These are phyloP conservation scores for Synergus japonicus DNA, from an alignment of 2,888 invertebrate species.

Conservation along the genomic window DNA sequence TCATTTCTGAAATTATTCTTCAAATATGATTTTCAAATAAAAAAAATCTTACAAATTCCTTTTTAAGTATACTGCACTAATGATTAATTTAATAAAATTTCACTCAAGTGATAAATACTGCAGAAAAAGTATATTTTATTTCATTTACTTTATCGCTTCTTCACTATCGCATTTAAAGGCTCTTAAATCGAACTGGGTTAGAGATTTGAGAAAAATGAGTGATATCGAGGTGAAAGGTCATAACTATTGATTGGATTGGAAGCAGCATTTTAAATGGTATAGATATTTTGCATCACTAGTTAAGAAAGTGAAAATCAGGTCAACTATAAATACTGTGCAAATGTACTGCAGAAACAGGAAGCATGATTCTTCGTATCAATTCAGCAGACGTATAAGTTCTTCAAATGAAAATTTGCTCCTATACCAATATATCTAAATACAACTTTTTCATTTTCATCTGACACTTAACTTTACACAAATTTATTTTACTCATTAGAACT, in stretches of 20 bases:
- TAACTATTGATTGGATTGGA: slow-evolving; percentile 25
- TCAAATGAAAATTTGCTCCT: slow-evolving; percentile 29
- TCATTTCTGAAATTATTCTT: too few species aligned
- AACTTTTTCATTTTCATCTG: slow-evolving; percentile 25
- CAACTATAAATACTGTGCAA: slow-evolving; percentile 35
- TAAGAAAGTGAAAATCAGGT: slow-evolving; percentile 40
- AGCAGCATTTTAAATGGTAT: slow-evolving; percentile 12
- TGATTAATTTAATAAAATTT: neutral
- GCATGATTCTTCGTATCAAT: slow-evolving; percentile 23
- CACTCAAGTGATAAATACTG: neutral
- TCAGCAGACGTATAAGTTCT: slow-evolving; percentile 15
- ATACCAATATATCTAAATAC: neutral
- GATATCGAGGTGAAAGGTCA: slow-evolving; percentile 26
- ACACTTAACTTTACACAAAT: neutral
- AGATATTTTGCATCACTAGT: slow-evolving; percentile 37
- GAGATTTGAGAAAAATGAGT: slow-evolving; percentile 1
- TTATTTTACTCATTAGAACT: too few species aligned
- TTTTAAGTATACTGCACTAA: neutral
- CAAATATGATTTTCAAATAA: too few species aligned
- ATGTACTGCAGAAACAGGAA: slow-evolving; percentile 23
- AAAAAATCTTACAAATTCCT: neutral
- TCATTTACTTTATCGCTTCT: neutral
- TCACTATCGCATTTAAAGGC: neutral
- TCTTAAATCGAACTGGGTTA: slow-evolving; percentile 18
- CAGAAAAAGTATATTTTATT: neutral